phyloP scores from a whole-genome alignment of 2,113 vertebrate species.

The sheep (Ovis aries) region ARS-UI_Ramb_v3.0 NC_056078.1:11867001-11867500 shows the following conservation, averaged over 20 bases:
- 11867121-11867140: not conserved
- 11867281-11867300: not conserved
- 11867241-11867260: not conserved
- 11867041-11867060: not conserved
- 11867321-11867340: not conserved
- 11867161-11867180: not conserved
- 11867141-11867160: not conserved
- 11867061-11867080: not conserved
- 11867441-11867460: not conserved
- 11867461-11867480: not conserved
- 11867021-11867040: not conserved
- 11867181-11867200: not conserved
- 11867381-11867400: not conserved
- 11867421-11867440: not conserved
- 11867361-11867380: not conserved
- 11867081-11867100: not conserved
- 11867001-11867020: not conserved
- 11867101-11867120: not conserved
- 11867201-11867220: not conserved
- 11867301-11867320: not conserved
- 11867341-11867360: not conserved
- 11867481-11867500: not conserved
- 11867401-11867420: not conserved
- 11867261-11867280: not conserved
- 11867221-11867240: not conserved